These are phyloP conservation scores for Alligator sinensis DNA, from an alignment of 2,113 vertebrate species.

Conservation along the genomic window DNA sequence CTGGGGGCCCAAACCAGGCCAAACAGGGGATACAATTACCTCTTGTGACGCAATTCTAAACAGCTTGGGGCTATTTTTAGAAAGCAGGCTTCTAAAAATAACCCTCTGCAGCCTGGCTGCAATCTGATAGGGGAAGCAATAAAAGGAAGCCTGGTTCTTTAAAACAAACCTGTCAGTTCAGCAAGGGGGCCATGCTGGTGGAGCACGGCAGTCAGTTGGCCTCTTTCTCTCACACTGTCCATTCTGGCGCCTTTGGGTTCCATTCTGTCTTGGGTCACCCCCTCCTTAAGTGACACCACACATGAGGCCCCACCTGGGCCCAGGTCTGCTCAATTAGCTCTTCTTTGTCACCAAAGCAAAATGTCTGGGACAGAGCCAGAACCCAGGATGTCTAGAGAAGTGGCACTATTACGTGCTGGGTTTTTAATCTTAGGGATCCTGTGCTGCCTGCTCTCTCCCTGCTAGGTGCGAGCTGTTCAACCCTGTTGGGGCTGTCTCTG, in stretches of 20 bases:
- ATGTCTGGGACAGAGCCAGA: neutral
- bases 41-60: conserved; percentile 80
- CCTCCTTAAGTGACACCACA: neutral
- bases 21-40: conserved; percentile 64
- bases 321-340: neutral
- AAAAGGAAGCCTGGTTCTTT: conserved; percentile 74
- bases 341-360: neutral
- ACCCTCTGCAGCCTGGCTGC: conserved; percentile 39
- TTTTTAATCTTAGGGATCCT: neutral
- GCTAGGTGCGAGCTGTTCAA: neutral
- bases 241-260: neutral
- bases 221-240: neutral
- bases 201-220: neutral
- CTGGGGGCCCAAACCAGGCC: conserved; percentile 30
- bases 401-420: too few relatives aligned
- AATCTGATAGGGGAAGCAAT: conserved; percentile 75
- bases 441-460: neutral
- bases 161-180: conserved; percentile 63
- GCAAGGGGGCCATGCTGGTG: conserved; percentile 56
- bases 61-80: conserved; percentile 77
- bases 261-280: too few relatives aligned
- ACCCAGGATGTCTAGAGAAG: neutral
- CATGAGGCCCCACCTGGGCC: neutral
- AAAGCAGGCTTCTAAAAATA: conserved; percentile 80
- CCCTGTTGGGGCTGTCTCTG: neutral